Evolutionary conservation across 2,113 vertebrate genomes (phyloP).

Genomic region (Toxostoma redivivum): DNA sequence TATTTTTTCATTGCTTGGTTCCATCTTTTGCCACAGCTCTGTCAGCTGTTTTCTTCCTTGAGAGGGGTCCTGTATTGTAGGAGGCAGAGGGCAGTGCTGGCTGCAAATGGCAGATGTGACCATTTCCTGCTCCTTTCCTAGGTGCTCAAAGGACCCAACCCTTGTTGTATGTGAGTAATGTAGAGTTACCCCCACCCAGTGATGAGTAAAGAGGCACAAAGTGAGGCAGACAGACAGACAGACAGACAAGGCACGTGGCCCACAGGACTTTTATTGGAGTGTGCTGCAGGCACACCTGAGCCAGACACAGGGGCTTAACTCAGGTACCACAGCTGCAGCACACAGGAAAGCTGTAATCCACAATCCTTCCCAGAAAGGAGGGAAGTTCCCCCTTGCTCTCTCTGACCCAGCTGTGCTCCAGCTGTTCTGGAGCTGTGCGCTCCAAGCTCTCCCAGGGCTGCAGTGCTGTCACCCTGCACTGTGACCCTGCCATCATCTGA

Average conservation of each 20-base stretch:
- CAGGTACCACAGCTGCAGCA: slow-evolving; percentile 28
- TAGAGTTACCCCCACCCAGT: neutral
- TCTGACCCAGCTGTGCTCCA: neutral
- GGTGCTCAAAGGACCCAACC: neutral
- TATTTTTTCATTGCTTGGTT: neutral
- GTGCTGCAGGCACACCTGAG: slow-evolving; percentile 28
- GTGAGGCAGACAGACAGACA: neutral
- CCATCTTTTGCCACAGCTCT: neutral
- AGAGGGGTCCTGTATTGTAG: neutral
- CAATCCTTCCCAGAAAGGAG: neutral
- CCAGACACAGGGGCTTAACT: neutral
- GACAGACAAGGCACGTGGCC: neutral
- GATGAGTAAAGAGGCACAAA: neutral
- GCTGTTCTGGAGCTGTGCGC: neutral
- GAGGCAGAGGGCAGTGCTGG: neutral
- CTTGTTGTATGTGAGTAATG: neutral
- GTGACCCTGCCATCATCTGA: neutral
- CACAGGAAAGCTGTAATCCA: neutral
- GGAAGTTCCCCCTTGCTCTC: too few relatives aligned
- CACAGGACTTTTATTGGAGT: slow-evolving; percentile 31
- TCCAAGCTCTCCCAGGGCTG: neutral
- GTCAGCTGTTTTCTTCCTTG: neutral
- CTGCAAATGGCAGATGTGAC: neutral
- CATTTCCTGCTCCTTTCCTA: neutral
- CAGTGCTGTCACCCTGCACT: neutral